These are phyloP conservation scores for Helicoverpa zea DNA, from an alignment of 1,140 invertebrate species.

Conservation along the genomic window DNA sequence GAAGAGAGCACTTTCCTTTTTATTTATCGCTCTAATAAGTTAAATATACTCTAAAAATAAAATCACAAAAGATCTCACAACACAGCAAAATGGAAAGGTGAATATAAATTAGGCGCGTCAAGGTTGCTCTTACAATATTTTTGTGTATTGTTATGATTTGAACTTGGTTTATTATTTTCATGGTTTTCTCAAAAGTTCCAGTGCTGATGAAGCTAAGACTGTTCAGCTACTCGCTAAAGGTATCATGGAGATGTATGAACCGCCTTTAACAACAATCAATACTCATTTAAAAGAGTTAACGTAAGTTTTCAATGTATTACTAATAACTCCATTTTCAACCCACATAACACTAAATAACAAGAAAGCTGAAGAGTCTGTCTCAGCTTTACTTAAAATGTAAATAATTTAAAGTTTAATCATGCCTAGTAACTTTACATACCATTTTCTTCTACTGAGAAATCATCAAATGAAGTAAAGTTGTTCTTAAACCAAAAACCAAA, in stretches of 20 bases:
- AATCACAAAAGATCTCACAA: background rate
- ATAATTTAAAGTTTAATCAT: too few species aligned
- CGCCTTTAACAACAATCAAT: constrained; percentile 76
- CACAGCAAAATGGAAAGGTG: constrained; percentile 19
- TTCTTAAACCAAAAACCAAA: too few species aligned
- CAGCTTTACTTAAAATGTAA: too few species aligned
- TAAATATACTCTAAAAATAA: background rate
- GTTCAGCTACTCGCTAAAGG: constrained; percentile 75
- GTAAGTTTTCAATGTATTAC: constrained; percentile 61
- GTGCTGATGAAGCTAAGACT: constrained; percentile 70
- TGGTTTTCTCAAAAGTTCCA: constrained; percentile 47
- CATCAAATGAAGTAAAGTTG: too few species aligned
- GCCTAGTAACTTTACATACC: too few species aligned
- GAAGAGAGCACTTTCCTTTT: background rate
- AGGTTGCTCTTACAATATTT: background rate
- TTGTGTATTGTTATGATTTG: background rate
- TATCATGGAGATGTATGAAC: constrained; percentile 78
- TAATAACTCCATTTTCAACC: too few species aligned
- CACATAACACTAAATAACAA: too few species aligned
- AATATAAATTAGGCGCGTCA: background rate
- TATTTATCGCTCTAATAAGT: background rate
- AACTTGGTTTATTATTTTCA: constrained; percentile 37
- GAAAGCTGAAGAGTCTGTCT: too few species aligned
- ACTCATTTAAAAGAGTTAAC: constrained; percentile 81
- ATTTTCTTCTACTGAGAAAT: too few species aligned